Percentiles rank a stretch among this genome's conserved stretches.
These are phyloP conservation scores for Rhincodon typus DNA, from an alignment of 2,797 vertebrate genomes.

Conservation along the genomic window DNA sequence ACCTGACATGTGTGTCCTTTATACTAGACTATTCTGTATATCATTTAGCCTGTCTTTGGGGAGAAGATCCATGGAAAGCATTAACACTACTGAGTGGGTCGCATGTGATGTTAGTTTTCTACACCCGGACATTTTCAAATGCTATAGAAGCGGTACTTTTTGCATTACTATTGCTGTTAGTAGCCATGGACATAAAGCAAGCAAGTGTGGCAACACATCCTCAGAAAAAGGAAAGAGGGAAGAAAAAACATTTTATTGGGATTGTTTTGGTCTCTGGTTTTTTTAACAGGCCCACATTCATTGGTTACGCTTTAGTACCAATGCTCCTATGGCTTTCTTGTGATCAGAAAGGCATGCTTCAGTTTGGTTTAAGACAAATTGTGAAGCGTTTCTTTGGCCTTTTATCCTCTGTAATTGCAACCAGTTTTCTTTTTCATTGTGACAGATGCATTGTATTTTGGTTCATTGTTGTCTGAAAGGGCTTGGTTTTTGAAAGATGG, in stretches of 20 bases:
- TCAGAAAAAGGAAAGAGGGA: slow-evolving; percentile 21
- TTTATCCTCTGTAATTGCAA: slow-evolving; percentile 50
- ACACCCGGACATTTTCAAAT: slow-evolving; percentile 61
- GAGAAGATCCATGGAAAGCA: slow-evolving; percentile 52
- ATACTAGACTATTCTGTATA: slow-evolving; percentile 53
- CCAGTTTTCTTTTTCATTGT: slow-evolving; percentile 49
- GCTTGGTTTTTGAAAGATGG: slow-evolving; percentile 28
- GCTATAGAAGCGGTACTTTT: slow-evolving; percentile 60
- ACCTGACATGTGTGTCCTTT: slow-evolving; percentile 58
- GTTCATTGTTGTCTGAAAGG: slow-evolving; percentile 38
- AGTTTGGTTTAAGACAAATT: slow-evolving; percentile 45
- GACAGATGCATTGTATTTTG: slow-evolving; percentile 58
- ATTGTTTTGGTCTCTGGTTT: slow-evolving; percentile 54
- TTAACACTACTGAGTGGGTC: slow-evolving; percentile 59
- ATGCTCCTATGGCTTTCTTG: slow-evolving; percentile 52
- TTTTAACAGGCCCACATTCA: slow-evolving; percentile 65
- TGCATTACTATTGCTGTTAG: slow-evolving; percentile 55
- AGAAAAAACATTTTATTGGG: slow-evolving; percentile 50
- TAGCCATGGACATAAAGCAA: slow-evolving; percentile 41
- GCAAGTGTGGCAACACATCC: slow-evolving; percentile 20
- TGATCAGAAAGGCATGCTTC: slow-evolving; percentile 37
- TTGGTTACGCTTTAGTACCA: slow-evolving; percentile 60
- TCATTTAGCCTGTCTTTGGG: slow-evolving; percentile 53
- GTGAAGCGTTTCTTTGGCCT: slow-evolving; percentile 44
- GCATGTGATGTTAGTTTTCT: slow-evolving; percentile 60